Evolutionary conservation across 2,888 invertebrate species (phyloP).

Genomic region (Amorpha juglandis): DNA sequence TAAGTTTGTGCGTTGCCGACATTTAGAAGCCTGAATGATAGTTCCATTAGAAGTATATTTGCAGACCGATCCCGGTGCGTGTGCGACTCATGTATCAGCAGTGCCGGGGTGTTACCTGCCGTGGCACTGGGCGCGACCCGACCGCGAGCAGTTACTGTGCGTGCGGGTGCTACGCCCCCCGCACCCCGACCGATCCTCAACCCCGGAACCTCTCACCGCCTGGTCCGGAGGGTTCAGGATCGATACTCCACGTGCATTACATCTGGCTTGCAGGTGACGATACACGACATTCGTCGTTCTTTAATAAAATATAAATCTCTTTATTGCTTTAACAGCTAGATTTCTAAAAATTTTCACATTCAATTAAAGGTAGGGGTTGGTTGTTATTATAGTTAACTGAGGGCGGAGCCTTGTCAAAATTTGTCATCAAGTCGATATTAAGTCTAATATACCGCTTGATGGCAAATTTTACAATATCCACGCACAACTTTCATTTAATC

Average conservation of each 20-base stretch:
- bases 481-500: too few relatives aligned
- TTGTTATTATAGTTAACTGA: too few relatives aligned
- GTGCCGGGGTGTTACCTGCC: conserved; percentile 95
- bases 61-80: conserved; percentile 87
- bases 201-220: conserved; percentile 87
- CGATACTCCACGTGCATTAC: conserved; percentile 92
- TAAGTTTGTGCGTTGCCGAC: too few relatives aligned
- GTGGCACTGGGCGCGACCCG: conserved; percentile 98
- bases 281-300: neutral
- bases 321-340: too few relatives aligned
- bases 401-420: too few relatives aligned
- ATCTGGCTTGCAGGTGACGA: conserved; percentile 91
- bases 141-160: conserved; percentile 94
- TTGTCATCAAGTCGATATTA: too few relatives aligned
- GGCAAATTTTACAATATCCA: too few relatives aligned
- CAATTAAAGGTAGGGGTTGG: too few relatives aligned
- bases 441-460: too few relatives aligned
- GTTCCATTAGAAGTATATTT: neutral
- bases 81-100: conserved; percentile 89
- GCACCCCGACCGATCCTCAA: conserved; percentile 52
- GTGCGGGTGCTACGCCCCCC: conserved; percentile 86
- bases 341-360: too few relatives aligned
- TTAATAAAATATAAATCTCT: too few relatives aligned
- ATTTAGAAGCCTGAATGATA: too few relatives aligned
- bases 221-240: conserved; percentile 98